Base-by-base conservation (phyloP, 2,888 invertebrate species). In the Pomacea canaliculata region DNA sequence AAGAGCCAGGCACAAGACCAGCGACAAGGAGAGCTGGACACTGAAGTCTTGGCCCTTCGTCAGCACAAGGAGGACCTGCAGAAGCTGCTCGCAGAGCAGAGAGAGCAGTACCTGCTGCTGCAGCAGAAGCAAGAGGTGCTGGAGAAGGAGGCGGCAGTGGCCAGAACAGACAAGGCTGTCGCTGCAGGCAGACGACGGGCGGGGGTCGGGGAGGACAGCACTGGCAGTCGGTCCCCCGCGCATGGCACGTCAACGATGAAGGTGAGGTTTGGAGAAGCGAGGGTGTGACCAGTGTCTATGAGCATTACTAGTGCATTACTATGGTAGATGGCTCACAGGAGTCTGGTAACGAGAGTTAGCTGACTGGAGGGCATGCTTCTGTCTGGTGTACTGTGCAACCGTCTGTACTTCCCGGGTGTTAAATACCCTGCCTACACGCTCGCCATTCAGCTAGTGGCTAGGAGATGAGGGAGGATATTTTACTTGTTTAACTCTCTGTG, bases 1-100 rank as follows among this genome's bases (percentile, higher is more conserved):
- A 82, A 80, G 77, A 83, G 84, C 74, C 79, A 80, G 18, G 56
- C 78, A 16, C 84, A 86, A 67, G 81, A 83, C 37, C n/a, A 79
- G 18, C 79, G 82, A 62, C 83, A 85, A 51, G 76, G 82, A 70
- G 80, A 82, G 63, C 77, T 86, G n/a, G 81, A 83, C 16, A 71
- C 79, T n/a, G 84, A 85, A 78, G 78, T 86, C 48, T 79, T 81
- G 69, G 79, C 80, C 27, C 78, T 86, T 9, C 81, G 83, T 10
- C 68, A 70, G 49, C 74, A 78, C 48, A 73, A 76, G 51, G 62
- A 67, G 51, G 76, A 73, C 46, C 76, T 66, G 19, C 71, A 79
- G 65, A 65, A 37, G 62, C 51, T 56, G 27, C n/a, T 27, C 3
- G n/a, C 37, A 7, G 51, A 63, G 1, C 63, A 46, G 49, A 13